A percentile compares a stretch with the other conserved stretches of the same genome.
Evolutionary conservation across 2,888 invertebrate species (phyloP).

Genomic region (Diplolepis rosae): DNA sequence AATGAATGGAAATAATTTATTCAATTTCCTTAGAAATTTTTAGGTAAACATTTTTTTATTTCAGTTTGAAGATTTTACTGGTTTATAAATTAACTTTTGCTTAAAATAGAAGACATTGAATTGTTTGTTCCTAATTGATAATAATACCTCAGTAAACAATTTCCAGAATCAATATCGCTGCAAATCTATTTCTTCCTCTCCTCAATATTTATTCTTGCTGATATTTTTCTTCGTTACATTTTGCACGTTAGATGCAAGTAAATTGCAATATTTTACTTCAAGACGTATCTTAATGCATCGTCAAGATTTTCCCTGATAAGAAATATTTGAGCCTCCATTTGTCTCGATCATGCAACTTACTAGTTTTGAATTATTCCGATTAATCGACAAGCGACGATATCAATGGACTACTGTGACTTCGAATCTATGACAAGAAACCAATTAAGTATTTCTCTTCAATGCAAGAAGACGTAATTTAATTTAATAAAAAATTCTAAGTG

Average conservation of each 20-base stretch:
- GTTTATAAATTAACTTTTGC: neutral
- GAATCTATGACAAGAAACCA: neutral
- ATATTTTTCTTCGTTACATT: neutral
- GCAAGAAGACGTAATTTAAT: no score
- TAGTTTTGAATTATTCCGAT: conserved; percentile 9
- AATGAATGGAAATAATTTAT: no score
- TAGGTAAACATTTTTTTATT: no score
- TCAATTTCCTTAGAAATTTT: no score
- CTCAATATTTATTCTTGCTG: neutral
- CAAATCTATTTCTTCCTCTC: neutral
- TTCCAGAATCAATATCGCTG: neutral
- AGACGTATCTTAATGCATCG: conserved; percentile 47
- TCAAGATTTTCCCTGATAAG: conserved; percentile 53
- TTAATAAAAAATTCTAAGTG: no score
- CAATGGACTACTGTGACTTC: neutral
- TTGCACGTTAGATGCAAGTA: neutral
- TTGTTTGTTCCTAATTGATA: neutral
- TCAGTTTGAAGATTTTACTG: no score
- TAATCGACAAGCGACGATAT: neutral
- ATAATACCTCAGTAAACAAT: neutral
- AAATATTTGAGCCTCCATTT: conserved; percentile 28
- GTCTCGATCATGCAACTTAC: conserved; percentile 22
- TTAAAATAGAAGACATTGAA: conserved; percentile 4
- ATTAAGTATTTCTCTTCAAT: neutral
- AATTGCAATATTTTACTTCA: conserved; percentile 51